Conservation (phyloP, 2,797 vertebrate genomes). For the Acanthurus leucopareius region DNA sequence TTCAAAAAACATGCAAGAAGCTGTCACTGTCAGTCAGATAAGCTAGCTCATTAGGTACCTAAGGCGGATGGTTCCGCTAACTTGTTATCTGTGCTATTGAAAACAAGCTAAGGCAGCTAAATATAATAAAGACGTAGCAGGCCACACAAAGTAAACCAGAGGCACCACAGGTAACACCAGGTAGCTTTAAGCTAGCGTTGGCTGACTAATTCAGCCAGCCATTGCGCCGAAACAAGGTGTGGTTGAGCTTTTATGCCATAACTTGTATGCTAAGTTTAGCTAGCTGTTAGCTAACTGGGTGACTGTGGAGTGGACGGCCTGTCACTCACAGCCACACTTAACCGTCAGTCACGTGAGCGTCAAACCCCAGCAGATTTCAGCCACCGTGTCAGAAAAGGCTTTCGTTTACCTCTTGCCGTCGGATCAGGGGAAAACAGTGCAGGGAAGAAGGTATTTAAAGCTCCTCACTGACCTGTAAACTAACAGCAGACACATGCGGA, state of each 20-base stretch:
- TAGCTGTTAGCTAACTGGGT: constrained; percentile 60
- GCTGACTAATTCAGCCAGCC: neutral
- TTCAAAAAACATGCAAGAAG: neutral
- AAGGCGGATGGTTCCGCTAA: neutral
- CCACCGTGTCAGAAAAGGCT: constrained; percentile 37
- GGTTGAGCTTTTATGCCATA: constrained; percentile 45
- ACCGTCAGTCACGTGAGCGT: constrained; percentile 26
- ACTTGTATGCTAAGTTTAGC: constrained; percentile 63
- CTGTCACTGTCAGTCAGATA: constrained; percentile 3
- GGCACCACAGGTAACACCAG: neutral
- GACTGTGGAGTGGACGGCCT: constrained; percentile 45
- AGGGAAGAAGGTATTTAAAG: constrained; percentile 79
- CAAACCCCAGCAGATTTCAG: constrained; percentile 31
- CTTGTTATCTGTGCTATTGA: neutral
- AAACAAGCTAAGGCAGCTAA: neutral
- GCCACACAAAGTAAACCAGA: neutral
- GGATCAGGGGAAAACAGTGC: constrained; percentile 69
- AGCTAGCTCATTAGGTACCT: constrained; percentile 6
- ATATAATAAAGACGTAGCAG: fast-evolving
- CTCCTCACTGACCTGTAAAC: constrained; percentile 87
- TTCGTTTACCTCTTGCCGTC: constrained; percentile 78
- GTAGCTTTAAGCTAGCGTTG: too few relatives aligned
- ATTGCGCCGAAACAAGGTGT: constrained; percentile 33
- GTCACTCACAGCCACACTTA: constrained; percentile 45
- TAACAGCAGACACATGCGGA: constrained; percentile 87